phyloP scores from a whole-genome alignment of 1,140 invertebrate genomes.

The Nylanderia fulva region DNA sequence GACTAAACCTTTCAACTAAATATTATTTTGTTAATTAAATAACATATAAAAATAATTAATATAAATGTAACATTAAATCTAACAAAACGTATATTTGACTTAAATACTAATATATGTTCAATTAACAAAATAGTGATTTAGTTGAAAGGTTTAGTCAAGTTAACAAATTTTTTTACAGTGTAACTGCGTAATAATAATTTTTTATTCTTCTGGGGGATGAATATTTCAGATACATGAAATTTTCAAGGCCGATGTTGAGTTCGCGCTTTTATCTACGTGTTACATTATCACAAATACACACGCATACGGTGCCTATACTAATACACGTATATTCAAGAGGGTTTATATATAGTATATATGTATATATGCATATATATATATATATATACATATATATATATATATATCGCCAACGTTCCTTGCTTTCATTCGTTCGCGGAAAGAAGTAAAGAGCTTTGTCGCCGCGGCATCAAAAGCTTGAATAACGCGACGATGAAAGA shows the following conservation, averaged over 20 bases:
- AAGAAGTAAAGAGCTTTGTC: constrained; percentile 81
- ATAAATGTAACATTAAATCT: too few relatives aligned
- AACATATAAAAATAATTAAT: too few relatives aligned
- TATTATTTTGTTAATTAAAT: too few relatives aligned
- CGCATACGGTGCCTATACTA: background rate
- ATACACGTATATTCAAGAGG: constrained; percentile 16
- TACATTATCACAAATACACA: background rate
- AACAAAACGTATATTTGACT: too few relatives aligned
- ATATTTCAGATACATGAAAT: constrained; percentile 58
- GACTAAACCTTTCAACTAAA: too few relatives aligned
- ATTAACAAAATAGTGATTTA: too few relatives aligned
- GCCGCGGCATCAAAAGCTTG: constrained; percentile 80
- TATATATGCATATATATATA: constrained; percentile 31
- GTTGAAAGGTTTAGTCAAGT: too few relatives aligned
- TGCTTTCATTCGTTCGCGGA: constrained; percentile 77
- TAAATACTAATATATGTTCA: too few relatives aligned
- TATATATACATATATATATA: constrained; percentile 50
- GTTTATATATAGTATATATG: constrained; percentile 57
- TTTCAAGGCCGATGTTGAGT: constrained; percentile 31
- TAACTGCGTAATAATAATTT: too few relatives aligned
- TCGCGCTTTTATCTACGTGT: background rate
- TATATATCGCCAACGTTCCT: constrained; percentile 75
- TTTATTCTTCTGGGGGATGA: constrained; percentile 22
- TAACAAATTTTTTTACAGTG: too few relatives aligned
- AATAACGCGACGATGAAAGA: constrained; percentile 80